Base-by-base conservation (phyloP, 2,797 vertebrate genomes). In the Choloepus didactylus region DNA sequence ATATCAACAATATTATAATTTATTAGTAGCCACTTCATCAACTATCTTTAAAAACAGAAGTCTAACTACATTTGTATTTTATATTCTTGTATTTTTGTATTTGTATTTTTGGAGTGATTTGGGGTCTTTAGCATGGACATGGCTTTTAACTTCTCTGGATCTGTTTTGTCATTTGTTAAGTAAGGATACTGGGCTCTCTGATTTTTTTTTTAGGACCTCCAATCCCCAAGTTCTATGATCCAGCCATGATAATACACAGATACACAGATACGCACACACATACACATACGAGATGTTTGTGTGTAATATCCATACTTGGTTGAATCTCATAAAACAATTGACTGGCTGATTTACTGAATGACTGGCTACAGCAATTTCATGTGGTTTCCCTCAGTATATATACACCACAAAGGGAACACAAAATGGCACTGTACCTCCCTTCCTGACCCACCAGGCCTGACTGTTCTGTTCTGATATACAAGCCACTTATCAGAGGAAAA, bases 111-210 rank as follows among this genome's bases (percentile, higher is more conserved):
- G 21, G 31, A 62, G 29, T 54, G 72, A 88, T 77, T 75, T 35
- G 29, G 54, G 35, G 44, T 62, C 85, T 38, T 54, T 31, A 90
- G 54, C 15, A 60, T 87, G 49, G 67, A 51, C 6, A 49, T 49
- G 35, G 15, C 62, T 81, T 86, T 56, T 85, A 88, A 60, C 44
- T 59, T 56, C 31, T 69, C 69, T 54, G 59, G 15, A 66, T 82
- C 67, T 93, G 60, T 81, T 85, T 44, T 81, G 44, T 77, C 21
- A 93, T 81, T 44, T 81, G 44, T 77, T 25, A 95, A 73, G 83
- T 27, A 56, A 77, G 27, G 27, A 54, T 60, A 31, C 11, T 56
- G 23, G 80, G 80, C 21, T 72, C 51, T 62, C 29, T 54, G 7
- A 82, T 35, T 35, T 35, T 75, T 67, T 93, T 88, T 77, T 31